Conservation (phyloP, 1,140 invertebrate species). For the Drosophila persimilis region DNA sequence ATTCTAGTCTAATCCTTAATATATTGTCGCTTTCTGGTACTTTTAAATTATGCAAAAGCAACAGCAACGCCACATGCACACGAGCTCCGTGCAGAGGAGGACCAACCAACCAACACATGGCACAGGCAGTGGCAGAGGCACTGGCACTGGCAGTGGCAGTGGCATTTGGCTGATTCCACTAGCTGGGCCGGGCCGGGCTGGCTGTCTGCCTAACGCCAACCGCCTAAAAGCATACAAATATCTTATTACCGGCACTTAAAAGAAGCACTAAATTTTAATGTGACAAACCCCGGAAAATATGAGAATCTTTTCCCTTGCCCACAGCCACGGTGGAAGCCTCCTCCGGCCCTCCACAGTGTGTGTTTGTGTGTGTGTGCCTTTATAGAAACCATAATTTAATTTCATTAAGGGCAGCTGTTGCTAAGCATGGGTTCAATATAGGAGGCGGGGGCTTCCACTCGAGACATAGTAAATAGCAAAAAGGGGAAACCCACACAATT, state of each 20-base stretch:
- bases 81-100: background rate
- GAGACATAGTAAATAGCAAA: too few relatives aligned
- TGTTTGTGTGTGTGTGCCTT: background rate
- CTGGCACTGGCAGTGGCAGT: too few relatives aligned
- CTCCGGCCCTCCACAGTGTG: background rate
- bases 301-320: too few relatives aligned
- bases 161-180: too few relatives aligned
- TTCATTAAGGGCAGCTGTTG: conserved; percentile 24
- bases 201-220: conserved; percentile 5
- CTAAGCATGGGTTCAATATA: conserved; percentile 6
- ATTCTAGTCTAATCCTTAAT: background rate
- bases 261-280: conserved; percentile 34
- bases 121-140: too few relatives aligned
- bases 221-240: conserved; percentile 26
- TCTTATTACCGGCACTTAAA: conserved; percentile 32
- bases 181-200: background rate
- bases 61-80: conserved; percentile 1
- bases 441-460: background rate
- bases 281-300: conserved; percentile 20
- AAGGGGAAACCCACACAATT: too few relatives aligned
- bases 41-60: conserved; percentile 16
- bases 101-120: background rate
- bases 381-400: conserved; percentile 30
- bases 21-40: conserved; percentile 7
- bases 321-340: too few relatives aligned